These are phyloP conservation scores for Gymnocheta viridis DNA, from an alignment of 2,888 invertebrate genomes.

Conservation along the genomic window DNA sequence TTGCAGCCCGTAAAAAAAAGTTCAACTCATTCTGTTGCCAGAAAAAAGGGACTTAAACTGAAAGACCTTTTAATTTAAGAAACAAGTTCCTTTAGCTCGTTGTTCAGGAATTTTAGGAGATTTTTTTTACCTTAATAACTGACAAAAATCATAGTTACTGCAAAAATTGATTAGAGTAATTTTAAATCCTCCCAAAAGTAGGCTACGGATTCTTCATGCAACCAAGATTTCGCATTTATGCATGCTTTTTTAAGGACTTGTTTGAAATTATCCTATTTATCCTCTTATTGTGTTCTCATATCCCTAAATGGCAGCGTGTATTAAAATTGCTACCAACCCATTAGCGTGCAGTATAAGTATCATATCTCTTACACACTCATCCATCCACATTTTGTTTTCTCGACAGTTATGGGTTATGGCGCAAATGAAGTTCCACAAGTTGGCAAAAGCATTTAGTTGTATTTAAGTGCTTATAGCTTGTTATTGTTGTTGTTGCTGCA, in stretches of 20 bases:
- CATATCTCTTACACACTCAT: neutral
- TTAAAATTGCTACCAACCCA: neutral
- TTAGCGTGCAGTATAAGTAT: neutral
- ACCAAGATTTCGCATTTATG: neutral
- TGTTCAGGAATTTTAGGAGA: neutral
- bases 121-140: neutral
- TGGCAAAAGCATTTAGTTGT: slow-evolving; percentile 56
- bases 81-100: neutral
- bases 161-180: neutral
- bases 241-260: neutral
- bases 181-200: neutral
- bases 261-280: neutral
- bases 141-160: neutral
- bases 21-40: slow-evolving; percentile 9
- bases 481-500: neutral
- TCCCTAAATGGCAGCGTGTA: neutral
- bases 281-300: slow-evolving; percentile 2
- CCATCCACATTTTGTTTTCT: slow-evolving; percentile 1
- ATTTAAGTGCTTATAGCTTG: slow-evolving; percentile 61
- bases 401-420: slow-evolving; percentile 20
- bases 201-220: neutral
- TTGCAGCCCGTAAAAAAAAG: slow-evolving; percentile 44
- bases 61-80: neutral
- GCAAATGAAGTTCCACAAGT: slow-evolving; percentile 40
- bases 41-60: neutral